phyloP scores from a whole-genome alignment of 2,797 vertebrate genomes.

The Hydrocynus forskahlii region DNA sequence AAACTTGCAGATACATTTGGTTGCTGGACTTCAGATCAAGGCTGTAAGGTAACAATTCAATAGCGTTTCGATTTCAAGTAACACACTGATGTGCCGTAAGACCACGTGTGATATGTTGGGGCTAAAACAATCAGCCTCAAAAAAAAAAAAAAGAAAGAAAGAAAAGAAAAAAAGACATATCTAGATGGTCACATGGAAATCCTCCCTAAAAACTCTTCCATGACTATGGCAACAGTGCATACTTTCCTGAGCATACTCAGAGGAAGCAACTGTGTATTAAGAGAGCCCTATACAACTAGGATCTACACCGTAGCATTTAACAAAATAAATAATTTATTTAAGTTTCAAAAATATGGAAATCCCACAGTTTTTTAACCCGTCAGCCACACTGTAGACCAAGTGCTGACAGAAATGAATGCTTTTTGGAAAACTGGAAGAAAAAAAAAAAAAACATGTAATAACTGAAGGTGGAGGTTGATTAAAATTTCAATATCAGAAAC shows the following conservation, averaged over 20 bases:
- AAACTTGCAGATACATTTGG: constrained; percentile 46
- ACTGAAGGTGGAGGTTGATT: constrained; percentile 17
- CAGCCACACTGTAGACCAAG: constrained; percentile 11
- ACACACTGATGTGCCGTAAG: constrained; percentile 55
- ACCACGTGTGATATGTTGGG: constrained; percentile 40
- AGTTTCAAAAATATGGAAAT: constrained; percentile 26
- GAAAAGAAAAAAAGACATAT: constrained; percentile 9
- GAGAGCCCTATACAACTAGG: constrained; percentile 33
- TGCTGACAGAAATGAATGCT: constrained; percentile 31
- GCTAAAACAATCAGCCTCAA: constrained; percentile 30
- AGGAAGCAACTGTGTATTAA: constrained; percentile 24
- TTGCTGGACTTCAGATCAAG: constrained; percentile 32
- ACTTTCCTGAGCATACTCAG: constrained; percentile 8
- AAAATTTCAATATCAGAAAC: constrained; percentile 27
- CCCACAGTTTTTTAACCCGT: constrained; percentile 27
- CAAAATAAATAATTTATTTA: constrained; percentile 53
- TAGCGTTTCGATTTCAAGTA: constrained; percentile 36
- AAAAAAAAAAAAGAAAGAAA: constrained; percentile 42
- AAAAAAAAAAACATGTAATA: constrained; percentile 17
- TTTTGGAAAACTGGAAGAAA: constrained; percentile 20
- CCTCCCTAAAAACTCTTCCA: neutral
- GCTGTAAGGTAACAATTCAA: constrained; percentile 22
- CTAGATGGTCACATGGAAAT: neutral
- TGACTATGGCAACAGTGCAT: constrained; percentile 25
- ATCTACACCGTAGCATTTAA: constrained; percentile 31